Percentiles rank a stretch among this genome's conserved stretches.
Evolutionary conservation across 1,140 invertebrate genomes (phyloP).

Genomic region (Araneus ventricosus): DNA sequence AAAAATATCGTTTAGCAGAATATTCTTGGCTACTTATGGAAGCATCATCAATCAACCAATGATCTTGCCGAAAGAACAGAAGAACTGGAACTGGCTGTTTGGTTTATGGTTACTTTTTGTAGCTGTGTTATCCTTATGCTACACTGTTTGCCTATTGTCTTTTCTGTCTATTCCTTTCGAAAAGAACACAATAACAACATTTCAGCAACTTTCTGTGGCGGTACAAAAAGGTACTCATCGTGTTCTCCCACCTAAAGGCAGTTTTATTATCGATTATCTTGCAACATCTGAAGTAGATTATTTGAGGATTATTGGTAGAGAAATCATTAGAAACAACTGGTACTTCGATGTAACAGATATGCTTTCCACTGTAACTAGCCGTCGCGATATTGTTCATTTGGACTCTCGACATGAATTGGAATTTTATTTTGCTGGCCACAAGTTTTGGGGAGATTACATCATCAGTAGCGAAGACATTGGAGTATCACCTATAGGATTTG

Average conservation of each 20-base stretch:
- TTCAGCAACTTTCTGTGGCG: background rate
- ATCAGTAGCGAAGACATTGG: background rate
- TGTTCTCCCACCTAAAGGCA: background rate
- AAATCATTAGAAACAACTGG: background rate
- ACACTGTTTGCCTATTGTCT: background rate
- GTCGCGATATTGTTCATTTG: background rate
- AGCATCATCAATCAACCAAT: background rate
- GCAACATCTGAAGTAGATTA: background rate
- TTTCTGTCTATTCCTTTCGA: background rate
- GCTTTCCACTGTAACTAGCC: too few species aligned
- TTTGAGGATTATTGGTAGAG: background rate
- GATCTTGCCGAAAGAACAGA: background rate
- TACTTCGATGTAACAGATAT: background rate
- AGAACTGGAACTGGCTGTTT: background rate
- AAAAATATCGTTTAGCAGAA: background rate
- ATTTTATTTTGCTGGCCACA: background rate
- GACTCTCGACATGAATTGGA: background rate
- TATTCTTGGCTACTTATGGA: background rate
- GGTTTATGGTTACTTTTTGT: background rate
- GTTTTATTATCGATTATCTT: background rate
- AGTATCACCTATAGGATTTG: background rate
- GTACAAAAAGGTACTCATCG: background rate
- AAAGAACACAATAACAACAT: background rate
- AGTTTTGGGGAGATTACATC: background rate
- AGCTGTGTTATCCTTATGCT: background rate